These are phyloP conservation scores for Tragelaphus strepsiceros DNA, from an alignment of 2,113 vertebrate species.

Conservation along the genomic window DNA sequence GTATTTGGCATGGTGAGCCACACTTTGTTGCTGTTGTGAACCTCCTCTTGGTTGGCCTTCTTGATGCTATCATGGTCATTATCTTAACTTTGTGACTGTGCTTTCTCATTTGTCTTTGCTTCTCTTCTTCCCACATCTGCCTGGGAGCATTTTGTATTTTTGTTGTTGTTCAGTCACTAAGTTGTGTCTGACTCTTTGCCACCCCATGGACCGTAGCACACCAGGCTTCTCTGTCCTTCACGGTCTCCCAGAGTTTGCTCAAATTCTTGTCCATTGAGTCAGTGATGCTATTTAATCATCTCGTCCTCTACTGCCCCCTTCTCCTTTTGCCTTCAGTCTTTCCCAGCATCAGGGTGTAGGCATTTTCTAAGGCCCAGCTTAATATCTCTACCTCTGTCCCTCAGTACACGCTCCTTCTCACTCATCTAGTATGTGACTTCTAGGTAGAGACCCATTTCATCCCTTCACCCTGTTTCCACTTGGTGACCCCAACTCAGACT, in stretches of 20 bases:
- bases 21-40: slow-evolving; percentile 1
- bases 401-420: neutral
- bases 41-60: neutral
- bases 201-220: neutral
- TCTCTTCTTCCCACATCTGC: neutral
- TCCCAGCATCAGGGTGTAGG: neutral
- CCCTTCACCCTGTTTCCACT: neutral
- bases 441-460: neutral
- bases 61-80: neutral
- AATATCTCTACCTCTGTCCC: neutral
- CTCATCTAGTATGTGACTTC: neutral
- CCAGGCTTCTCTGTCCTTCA: neutral
- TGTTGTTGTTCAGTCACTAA: neutral
- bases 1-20: neutral
- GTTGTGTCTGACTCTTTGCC: neutral
- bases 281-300: neutral
- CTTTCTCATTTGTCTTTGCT: neutral
- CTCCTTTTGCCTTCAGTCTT: neutral
- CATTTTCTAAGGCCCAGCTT: neutral
- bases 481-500: neutral
- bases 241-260: neutral
- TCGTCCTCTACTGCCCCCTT: neutral
- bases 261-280: neutral
- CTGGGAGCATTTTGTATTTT: neutral
- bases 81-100: slow-evolving; percentile 14